Percentiles rank a stretch among this genome's conserved stretches.
Conservation (phyloP, 2,113 vertebrate species). For the Hepsetus odoe region DNA sequence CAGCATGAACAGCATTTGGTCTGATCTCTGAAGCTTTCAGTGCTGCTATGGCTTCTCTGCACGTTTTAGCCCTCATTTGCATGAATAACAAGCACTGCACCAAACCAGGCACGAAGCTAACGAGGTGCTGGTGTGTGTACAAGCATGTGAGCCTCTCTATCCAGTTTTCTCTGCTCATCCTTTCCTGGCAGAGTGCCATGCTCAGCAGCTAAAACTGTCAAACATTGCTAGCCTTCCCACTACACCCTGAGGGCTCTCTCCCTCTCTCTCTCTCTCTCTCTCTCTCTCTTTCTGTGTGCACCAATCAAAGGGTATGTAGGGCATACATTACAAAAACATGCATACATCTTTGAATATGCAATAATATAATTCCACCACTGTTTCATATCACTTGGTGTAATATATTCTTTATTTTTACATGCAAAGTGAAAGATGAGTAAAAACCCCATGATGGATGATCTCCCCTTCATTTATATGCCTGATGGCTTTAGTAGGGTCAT, state of each 20-base stretch:
- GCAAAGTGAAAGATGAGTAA: no score
- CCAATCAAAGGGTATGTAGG: no score
- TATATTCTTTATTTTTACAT: no score
- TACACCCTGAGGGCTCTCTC: not conserved
- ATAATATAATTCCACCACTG: no score
- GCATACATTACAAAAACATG: no score
- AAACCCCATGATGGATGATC: no score
- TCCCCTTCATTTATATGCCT: no score
- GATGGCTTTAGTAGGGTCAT: no score
- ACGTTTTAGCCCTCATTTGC: slow-evolving; percentile 38
- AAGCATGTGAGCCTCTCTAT: not conserved
- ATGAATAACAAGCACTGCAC: slow-evolving; percentile 51
- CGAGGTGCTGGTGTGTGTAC: not conserved
- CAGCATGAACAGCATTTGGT: not conserved
- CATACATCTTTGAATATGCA: no score
- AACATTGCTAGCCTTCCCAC: not conserved
- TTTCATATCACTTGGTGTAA: no score
- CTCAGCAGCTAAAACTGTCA: slow-evolving; percentile 19
- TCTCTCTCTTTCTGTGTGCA: no score
- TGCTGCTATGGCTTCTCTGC: slow-evolving; percentile 3
- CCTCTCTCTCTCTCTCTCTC: not conserved
- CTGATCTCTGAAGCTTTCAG: slow-evolving; percentile 1
- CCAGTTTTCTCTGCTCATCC: slow-evolving; percentile 6
- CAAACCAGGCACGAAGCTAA: slow-evolving; percentile 11
- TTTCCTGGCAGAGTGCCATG: slow-evolving; percentile 10